phyloP scores from a whole-genome alignment of 1,140 invertebrate genomes.

The Leucophenga varia region DNA sequence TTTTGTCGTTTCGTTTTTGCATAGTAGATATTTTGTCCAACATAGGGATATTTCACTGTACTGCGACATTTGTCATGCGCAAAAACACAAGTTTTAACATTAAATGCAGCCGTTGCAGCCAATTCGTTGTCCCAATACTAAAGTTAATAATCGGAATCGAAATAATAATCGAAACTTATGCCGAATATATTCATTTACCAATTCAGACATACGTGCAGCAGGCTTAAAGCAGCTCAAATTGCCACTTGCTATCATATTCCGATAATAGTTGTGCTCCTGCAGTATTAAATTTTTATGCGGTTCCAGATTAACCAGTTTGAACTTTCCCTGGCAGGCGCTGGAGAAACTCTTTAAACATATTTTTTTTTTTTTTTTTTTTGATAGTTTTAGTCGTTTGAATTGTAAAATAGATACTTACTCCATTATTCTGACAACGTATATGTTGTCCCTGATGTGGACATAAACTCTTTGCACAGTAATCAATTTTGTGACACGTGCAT shows the following conservation, averaged over 20 bases:
- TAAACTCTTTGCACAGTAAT: slow-evolving; percentile 4
- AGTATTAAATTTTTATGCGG: background rate
- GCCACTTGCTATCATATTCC: slow-evolving; percentile 14
- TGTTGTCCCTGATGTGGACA: slow-evolving; percentile 9
- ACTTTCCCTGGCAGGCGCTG: background rate
- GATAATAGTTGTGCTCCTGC: slow-evolving; percentile 14
- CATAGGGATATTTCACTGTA: slow-evolving; percentile 6
- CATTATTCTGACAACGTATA: background rate
- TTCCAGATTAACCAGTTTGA: slow-evolving; percentile 1
- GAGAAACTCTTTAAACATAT: slow-evolving; percentile 2
- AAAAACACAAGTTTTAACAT: slow-evolving; percentile 9
- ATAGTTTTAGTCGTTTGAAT: background rate
- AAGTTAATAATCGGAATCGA: background rate
- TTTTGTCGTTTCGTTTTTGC: slow-evolving; percentile 1
- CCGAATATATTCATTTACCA: slow-evolving; percentile 17
- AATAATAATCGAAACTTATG: background rate
- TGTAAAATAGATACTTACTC: background rate
- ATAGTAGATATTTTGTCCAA: slow-evolving; percentile 12
- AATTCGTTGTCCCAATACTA: slow-evolving; percentile 5
- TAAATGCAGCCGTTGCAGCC: slow-evolving; percentile 5
- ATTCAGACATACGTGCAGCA: slow-evolving; percentile 12
- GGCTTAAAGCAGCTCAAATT: slow-evolving; percentile 8
- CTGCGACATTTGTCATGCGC: slow-evolving; percentile 9
- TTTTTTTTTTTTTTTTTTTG: background rate
- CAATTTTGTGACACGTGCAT: too few relatives aligned